Percentiles rank a stretch among this genome's conserved stretches.
Conservation (phyloP, 2,113 vertebrate species). For the Poeciliopsis prolifica region DNA sequence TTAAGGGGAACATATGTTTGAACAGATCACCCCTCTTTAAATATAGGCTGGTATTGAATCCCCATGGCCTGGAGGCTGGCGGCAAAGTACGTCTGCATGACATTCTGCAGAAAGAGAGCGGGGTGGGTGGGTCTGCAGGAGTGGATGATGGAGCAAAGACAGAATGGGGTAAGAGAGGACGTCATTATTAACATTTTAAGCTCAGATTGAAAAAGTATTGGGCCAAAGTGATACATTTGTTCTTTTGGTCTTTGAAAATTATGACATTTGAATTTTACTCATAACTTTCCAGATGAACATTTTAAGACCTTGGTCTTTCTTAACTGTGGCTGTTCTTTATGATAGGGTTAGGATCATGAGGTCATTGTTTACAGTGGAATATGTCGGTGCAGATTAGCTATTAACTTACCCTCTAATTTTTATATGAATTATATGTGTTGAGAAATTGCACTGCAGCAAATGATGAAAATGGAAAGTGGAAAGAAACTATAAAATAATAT, state of each 20-base stretch:
- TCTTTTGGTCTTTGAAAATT: conserved; percentile 1
- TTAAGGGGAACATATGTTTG: conserved; percentile 76
- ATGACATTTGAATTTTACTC: neutral
- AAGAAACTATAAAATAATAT: neutral
- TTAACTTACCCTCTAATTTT: conserved; percentile 8
- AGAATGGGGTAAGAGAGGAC: conserved; percentile 27
- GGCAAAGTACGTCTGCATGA: conserved; percentile 70
- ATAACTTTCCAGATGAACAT: neutral
- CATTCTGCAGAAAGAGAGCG: conserved; percentile 51
- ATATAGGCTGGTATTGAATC: conserved; percentile 76
- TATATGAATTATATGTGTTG: conserved; percentile 4
- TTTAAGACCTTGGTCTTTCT: neutral
- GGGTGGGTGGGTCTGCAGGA: conserved; percentile 6
- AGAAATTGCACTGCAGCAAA: neutral
- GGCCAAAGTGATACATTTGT: neutral
- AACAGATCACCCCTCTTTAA: conserved; percentile 75
- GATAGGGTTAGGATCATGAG: conserved; percentile 29
- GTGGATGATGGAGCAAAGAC: conserved; percentile 13
- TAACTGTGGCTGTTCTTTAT: conserved; percentile 9
- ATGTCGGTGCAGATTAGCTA: neutral
- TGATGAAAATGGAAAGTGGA: neutral
- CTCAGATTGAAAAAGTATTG: conserved; percentile 30
- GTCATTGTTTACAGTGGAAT: conserved; percentile 21
- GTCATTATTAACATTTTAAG: conserved; percentile 22
- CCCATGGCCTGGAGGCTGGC: conserved; percentile 59